Base-by-base conservation (phyloP, 2,888 invertebrate genomes). In the Aphodius granarius region DNA sequence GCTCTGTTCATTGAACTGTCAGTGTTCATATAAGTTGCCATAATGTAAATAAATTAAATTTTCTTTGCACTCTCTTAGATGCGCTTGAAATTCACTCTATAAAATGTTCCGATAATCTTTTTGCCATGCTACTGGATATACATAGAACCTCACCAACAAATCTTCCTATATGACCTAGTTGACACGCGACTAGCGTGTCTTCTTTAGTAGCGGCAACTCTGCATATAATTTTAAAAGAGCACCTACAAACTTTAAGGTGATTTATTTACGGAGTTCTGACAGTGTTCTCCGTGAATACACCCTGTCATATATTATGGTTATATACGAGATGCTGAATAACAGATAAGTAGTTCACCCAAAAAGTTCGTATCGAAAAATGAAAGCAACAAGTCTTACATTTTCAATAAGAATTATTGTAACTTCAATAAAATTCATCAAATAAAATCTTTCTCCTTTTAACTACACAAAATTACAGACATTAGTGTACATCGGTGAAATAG, bases 141-240 rank as follows among this genome's bases (percentile, higher is more conserved):
- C 43, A 43, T 43, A 9, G 43, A 43, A 43, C 43, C 43, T 43
- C 43, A 43, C 43, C 43, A 43, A 43, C 43, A 43, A 43, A 43
- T 43, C 43, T 43, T 43, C 9, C 43, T 43, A 6, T 43, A 43
- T 43, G 43, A 43, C 43, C 43, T 43, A 43, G 43, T 43, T 43
- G 43, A 43, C 43, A 43, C 43, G 43, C 43, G 43, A 43, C 43
- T 43, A 43, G 43, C 43, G 6, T 43, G 43, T 43, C 13, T 43
- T 43, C 43, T 43, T 43, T 43, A 43, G 43, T 76, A 66, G 66
- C 19, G 15, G n/a, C 15, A 66, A 66, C 66, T 16, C 66, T 17
- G 66, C 66, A 66, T 19, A 66, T 66, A 66, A 66, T 18, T 66
- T 66, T 66, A 66, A 66, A 66, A 66, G 20, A 19, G 13, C 66